Evolutionary conservation across 2,888 invertebrate genomes (phyloP).

Genomic region (Drosophila helvetica): DNA sequence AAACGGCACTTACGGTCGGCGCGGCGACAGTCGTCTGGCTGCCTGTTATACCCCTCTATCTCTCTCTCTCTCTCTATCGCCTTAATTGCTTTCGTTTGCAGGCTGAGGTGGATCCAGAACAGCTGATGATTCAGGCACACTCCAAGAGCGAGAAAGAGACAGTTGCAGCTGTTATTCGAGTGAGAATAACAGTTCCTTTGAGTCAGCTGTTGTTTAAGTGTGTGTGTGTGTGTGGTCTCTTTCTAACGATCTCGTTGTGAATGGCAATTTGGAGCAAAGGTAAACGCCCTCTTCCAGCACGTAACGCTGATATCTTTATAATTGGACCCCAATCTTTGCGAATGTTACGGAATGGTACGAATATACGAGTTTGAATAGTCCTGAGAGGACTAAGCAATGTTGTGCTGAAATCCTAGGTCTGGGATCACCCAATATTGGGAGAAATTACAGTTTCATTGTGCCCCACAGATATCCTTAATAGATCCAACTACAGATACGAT

Average conservation of each 20-base stretch:
- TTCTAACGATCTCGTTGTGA: not conserved
- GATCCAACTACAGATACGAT: not conserved
- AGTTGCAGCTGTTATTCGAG: not conserved
- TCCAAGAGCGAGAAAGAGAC: not conserved
- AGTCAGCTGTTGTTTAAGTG: not conserved
- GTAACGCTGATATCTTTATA: not conserved
- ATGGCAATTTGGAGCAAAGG: not conserved
- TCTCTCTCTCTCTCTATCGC: not conserved
- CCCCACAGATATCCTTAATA: not conserved
- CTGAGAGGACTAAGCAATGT: not conserved
- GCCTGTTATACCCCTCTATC: conserved; percentile 18
- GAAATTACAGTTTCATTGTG: not conserved
- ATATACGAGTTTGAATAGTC: not conserved
- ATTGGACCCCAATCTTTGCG: not conserved
- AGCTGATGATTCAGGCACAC: conserved; percentile 41
- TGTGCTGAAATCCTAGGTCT: not conserved
- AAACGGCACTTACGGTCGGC: conserved; percentile 13
- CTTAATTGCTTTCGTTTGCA: conserved; percentile 53
- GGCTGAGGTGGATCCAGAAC: conserved; percentile 18
- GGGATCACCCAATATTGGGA: not conserved
- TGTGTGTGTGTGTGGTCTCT: too few relatives aligned
- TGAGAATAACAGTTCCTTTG: not conserved
- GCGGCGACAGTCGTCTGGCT: conserved; percentile 56
- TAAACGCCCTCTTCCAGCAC: not conserved
- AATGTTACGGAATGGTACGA: not conserved